Conservation (phyloP, 2,888 invertebrate genomes). For the Macaria liturata region DNA sequence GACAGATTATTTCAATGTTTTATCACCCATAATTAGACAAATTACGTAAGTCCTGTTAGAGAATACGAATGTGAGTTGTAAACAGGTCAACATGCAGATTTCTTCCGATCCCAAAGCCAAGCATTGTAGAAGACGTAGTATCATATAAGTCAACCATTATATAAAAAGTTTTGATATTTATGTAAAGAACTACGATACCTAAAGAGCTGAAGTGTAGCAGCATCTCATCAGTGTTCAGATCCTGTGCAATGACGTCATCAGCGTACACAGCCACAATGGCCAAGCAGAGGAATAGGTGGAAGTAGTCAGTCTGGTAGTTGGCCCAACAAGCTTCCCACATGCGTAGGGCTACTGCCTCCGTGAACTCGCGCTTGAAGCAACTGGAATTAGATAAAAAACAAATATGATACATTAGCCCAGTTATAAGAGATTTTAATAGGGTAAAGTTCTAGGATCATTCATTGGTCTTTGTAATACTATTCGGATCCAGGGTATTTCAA, state of each 20-base stretch:
- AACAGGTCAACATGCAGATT: no score
- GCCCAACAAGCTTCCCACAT: conserved; percentile 99
- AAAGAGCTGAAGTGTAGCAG: conserved; percentile 96
- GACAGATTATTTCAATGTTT: no score
- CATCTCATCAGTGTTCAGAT: conserved; percentile 96
- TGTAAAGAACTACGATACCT: conserved; percentile 59
- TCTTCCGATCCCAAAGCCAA: no score
- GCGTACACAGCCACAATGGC: conserved; percentile 97
- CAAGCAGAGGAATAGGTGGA: conserved; percentile 96
- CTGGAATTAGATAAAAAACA: conserved; percentile 68
- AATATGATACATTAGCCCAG: background rate
- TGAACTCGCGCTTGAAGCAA: conserved; percentile 96
- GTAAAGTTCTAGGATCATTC: no score
- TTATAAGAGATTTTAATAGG: background rate
- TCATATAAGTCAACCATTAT: no score
- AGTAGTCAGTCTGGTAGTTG: conserved; percentile 97
- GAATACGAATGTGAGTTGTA: no score
- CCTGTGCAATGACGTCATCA: conserved; percentile 96
- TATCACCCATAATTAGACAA: no score
- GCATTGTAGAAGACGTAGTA: no score
- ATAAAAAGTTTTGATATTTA: no score
- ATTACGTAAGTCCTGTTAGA: no score
- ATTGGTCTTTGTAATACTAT: no score
- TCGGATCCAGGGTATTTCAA: no score
- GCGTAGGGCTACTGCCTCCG: conserved; percentile 92